phyloP scores from a whole-genome alignment of 2,888 invertebrate species.

The Acanthopleura granulata region DNA sequence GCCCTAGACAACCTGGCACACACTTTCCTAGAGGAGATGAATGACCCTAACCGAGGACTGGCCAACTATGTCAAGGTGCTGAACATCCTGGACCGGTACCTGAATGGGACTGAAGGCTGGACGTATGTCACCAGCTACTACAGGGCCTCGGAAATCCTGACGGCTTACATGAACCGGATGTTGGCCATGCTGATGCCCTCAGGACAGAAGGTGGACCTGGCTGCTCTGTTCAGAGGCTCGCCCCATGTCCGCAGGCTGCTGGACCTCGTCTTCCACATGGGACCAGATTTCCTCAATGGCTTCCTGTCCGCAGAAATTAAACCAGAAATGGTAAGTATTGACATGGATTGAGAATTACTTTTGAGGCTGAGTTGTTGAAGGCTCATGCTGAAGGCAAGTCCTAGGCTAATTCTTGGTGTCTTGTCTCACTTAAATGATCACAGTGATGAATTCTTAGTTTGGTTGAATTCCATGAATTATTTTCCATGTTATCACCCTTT shows the following conservation, averaged over 20 bases:
- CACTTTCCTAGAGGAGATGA: background rate
- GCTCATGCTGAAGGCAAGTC: no score
- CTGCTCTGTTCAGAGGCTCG: conserved; percentile 32
- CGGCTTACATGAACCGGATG: conserved; percentile 32
- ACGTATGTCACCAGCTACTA: background rate
- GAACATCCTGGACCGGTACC: background rate
- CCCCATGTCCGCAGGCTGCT: conserved; percentile 30
- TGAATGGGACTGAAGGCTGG: conserved; percentile 14
- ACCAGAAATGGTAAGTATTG: conserved; percentile 32
- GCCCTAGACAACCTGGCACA: background rate
- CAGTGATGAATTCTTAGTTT: background rate
- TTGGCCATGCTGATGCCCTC: conserved; percentile 27
- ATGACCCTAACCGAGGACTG: background rate
- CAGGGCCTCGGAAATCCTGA: conserved; percentile 19
- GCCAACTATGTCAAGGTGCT: background rate
- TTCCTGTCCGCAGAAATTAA: conserved; percentile 30
- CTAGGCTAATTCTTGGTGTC: no score
- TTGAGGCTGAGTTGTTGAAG: no score
- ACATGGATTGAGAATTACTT: no score
- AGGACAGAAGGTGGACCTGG: conserved; percentile 35
- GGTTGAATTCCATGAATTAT: no score
- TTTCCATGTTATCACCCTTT: no score
- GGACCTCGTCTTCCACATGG: conserved; percentile 26
- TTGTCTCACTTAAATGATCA: background rate
- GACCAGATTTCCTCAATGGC: conserved; percentile 32